These are phyloP conservation scores for Drosophila antonietae DNA, from an alignment of 2,888 invertebrate genomes.

Conservation along the genomic window DNA sequence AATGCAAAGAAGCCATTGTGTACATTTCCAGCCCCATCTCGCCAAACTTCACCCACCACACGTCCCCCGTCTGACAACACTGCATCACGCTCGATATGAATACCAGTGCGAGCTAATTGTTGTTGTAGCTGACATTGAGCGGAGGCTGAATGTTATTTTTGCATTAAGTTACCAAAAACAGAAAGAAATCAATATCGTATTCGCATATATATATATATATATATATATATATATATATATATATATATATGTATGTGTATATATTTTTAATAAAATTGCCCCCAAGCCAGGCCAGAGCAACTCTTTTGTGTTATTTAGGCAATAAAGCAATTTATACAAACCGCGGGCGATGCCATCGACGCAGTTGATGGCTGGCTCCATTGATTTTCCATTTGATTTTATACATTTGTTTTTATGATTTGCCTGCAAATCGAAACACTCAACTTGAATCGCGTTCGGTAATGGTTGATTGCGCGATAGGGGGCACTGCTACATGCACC, in stretches of 20 bases:
- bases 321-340: constrained; percentile 71
- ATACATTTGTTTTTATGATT: constrained; percentile 78
- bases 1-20: constrained; percentile 63
- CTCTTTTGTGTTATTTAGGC: constrained; percentile 63
- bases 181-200: constrained; percentile 23
- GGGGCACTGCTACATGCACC: constrained; percentile 24
- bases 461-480: constrained; percentile 71
- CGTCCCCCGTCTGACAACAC: background rate
- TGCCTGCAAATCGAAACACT: constrained; percentile 78
- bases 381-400: constrained; percentile 78
- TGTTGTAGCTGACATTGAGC: constrained; percentile 10
- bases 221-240: background rate
- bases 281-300: constrained; percentile 8
- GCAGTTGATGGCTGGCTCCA: constrained; percentile 71
- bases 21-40: constrained; percentile 19
- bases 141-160: constrained; percentile 45
- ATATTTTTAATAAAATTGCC: constrained; percentile 28
- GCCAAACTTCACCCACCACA: no score
- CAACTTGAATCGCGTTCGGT: constrained; percentile 71
- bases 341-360: constrained; percentile 64
- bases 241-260: background rate
- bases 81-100: constrained; percentile 10
- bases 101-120: constrained; percentile 31
- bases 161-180: constrained; percentile 40
- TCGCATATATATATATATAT: no score